Conservation (phyloP, 2,797 vertebrate genomes). For the Fistularia tabacaria region DNA sequence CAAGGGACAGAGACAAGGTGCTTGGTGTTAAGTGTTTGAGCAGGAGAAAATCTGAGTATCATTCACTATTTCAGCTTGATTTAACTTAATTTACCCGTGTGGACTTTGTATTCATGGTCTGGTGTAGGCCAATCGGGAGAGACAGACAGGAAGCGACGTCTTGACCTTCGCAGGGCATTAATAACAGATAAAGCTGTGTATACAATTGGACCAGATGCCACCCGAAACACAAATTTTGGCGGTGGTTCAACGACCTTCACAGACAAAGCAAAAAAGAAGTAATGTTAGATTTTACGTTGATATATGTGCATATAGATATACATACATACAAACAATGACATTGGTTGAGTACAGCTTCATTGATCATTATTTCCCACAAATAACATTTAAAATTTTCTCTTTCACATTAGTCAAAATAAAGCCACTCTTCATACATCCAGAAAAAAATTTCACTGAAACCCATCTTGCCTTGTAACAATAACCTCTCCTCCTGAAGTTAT, state of each 20-base stretch:
- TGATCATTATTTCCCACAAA: no score
- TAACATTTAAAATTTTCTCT: no score
- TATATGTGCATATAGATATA: no score
- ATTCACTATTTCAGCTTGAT: not conserved
- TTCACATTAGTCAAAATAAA: no score
- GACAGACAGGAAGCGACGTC: slow-evolving; percentile 79
- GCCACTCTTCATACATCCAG: no score
- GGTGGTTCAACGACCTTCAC: slow-evolving; percentile 84
- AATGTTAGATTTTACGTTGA: not conserved
- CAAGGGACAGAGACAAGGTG: not conserved
- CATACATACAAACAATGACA: no score
- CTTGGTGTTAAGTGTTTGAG: not conserved
- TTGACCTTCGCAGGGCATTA: slow-evolving; percentile 81
- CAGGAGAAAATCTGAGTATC: not conserved
- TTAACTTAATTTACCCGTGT: slow-evolving; percentile 82
- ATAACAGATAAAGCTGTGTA: slow-evolving; percentile 92
- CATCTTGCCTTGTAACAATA: no score
- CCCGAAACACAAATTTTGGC: slow-evolving; percentile 87
- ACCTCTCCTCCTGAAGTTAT: no score
- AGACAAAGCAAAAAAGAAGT: slow-evolving; percentile 28
- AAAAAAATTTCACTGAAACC: no score
- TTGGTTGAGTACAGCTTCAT: no score
- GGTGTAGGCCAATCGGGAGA: slow-evolving; percentile 79
- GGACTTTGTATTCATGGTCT: slow-evolving; percentile 84
- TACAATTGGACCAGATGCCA: slow-evolving; percentile 87